Evolutionary conservation across 2,113 vertebrate genomes (phyloP), one percentile per base, ranked within the genome.

Genomic region (Gambusia holbrooki): DNA sequence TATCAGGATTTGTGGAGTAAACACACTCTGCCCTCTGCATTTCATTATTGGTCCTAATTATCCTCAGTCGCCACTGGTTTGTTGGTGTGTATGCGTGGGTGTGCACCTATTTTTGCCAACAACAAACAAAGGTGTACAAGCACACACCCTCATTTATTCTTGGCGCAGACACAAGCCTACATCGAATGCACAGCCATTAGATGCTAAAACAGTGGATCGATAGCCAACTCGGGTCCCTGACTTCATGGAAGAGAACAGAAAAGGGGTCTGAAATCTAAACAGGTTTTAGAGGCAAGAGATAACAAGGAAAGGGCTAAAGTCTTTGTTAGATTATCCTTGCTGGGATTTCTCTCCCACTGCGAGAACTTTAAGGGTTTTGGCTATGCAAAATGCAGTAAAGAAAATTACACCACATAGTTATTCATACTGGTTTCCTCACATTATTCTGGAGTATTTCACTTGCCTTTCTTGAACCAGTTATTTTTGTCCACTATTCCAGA

Each of bases 41-140:
- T 87, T 91, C 83, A 92, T 92, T 91, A 91, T 80, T 77, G 84
- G 71, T 88, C 86, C 88, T 90, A 92, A 92, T 93, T 92, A 93
- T 84, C 83, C 80, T 85, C 82, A 88, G 88, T 90, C 85, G 89
- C 88, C 73, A 69, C 40, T 76, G 79, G 84, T 77, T 77, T 71
- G 73, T 85, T 69, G 67, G 69, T 80, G 33, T 72, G 35, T 69
- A 58, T 72, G 58, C 85, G 30, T 68, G 40, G 75, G 72, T 58
- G 61, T 37, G 32, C 19, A 71, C 48, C 76, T 73, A 62, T 76
- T 84, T 80, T 74, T 66, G 58, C 61, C 66, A 77, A 77, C 84
- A 87, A 58, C 67, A 87, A 85, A 86, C 85, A 86, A 87, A 88
- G 86, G 75, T 68, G 72, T 70, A 71, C 27, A 30, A 66, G 77